phyloP scores from a whole-genome alignment of 2,888 invertebrate genomes.

The Heliconius charithonia region DNA sequence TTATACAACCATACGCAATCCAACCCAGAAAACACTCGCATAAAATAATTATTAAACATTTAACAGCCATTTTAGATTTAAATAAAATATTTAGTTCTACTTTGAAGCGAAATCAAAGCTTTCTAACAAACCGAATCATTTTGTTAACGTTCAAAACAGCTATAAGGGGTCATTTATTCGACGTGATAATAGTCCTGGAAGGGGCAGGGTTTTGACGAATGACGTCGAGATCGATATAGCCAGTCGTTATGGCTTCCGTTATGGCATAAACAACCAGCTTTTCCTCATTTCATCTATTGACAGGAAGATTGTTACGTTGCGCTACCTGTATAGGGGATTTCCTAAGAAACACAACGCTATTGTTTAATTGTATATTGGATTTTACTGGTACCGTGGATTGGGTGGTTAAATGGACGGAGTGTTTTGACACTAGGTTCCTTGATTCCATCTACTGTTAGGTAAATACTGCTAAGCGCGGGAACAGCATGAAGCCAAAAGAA shows the following conservation, averaged over 20 bases:
- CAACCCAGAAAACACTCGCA: background rate
- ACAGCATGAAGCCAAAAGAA: no score
- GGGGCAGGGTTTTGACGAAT: conserved; percentile 36
- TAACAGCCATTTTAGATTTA: background rate
- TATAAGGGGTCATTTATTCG: conserved; percentile 37
- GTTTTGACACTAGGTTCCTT: no score
- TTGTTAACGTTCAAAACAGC: conserved; percentile 19
- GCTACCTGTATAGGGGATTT: background rate
- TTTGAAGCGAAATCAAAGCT: conserved; percentile 15
- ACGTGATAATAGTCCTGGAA: conserved; percentile 39
- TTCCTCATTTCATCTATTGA: conserved; percentile 35
- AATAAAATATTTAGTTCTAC: conserved; percentile 15
- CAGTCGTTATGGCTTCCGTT: conserved; percentile 42
- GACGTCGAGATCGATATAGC: conserved; percentile 41
- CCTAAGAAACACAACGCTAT: background rate
- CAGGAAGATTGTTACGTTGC: conserved; percentile 11
- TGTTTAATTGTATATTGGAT: conserved; percentile 11
- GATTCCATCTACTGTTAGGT: no score
- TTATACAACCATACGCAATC: no score
- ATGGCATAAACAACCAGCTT: conserved; percentile 35
- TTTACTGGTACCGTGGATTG: background rate
- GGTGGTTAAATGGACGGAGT: background rate
- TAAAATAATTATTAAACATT: background rate
- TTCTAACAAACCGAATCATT: conserved; percentile 19
- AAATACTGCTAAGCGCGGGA: no score